Base-by-base conservation (phyloP, 2,113 vertebrate genomes). In the Murina feae region DNA sequence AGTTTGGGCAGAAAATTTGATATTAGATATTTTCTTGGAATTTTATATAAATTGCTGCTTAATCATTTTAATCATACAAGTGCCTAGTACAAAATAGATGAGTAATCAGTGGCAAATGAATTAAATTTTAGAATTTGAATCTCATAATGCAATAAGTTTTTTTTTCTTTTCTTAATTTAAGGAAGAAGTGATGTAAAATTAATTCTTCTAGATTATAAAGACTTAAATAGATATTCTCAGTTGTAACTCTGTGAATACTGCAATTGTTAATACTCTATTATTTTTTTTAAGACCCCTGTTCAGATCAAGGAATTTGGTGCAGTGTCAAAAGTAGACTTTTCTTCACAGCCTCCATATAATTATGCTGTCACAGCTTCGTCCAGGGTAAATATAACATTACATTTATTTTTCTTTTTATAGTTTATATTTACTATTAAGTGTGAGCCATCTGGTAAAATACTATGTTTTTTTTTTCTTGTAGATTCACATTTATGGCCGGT, bases 221-320 rank as follows among this genome's bases (percentile, higher is more conserved):
- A 6, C n/a, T 86, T 95, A 58, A 51, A 23, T 47, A 42, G 17
- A 12, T 20, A 44, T 82, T 53, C 28, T 2, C 20, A 11, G 9
- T 86, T 83, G 28, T 66, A 90, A 84, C 49, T 86, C 30, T 89
- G 25, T 80, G 96, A 89, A 94, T 82, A 68, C 32, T 69, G 63
- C 32, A 66, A 17, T 66, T 91, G 21, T 80, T 96, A 89, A 94
- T 79, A 68, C 32, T 69, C 10, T 82, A 0, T 83, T 32, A 0
- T 68, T 53, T 58, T 63, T 95, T 93, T 37, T 92, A 37, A 99
- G 99, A 98, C 99, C 37, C 99, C 99, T 30, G 98, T 99, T 91
- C 99, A 99, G 97, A 99, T 99, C 89, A 99, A 99, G 97, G 99
- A 99, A 55, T 99, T 99, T 93, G 99, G 99, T 75, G 99, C 99